phyloP scores from a whole-genome alignment of 1,140 invertebrate genomes.

The Globodera rostochiensis region DNA sequence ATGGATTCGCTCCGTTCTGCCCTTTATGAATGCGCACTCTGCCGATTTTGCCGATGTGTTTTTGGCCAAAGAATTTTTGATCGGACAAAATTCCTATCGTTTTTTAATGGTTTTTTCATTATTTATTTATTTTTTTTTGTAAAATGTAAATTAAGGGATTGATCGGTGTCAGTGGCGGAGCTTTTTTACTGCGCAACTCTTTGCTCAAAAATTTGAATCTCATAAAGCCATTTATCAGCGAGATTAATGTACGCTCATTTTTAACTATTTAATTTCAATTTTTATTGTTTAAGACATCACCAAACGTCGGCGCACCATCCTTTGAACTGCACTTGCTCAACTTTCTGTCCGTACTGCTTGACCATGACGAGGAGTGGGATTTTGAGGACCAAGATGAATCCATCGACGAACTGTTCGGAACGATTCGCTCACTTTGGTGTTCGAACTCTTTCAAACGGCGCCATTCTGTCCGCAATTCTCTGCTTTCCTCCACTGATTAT shows the following conservation, averaged over 20 bases:
- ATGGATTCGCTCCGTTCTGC: not conserved
- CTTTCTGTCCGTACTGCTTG: not conserved
- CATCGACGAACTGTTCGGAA: not conserved
- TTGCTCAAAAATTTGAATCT: not conserved
- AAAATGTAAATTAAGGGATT: not conserved
- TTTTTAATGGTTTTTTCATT: not conserved
- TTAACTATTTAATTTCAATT: not conserved
- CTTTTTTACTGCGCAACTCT: not conserved
- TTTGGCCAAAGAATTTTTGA: not conserved
- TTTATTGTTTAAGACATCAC: not conserved
- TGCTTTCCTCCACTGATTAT: not conserved
- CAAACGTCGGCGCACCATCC: not conserved
- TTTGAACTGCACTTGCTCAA: slow-evolving; percentile 1
- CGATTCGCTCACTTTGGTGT: not conserved
- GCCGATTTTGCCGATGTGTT: slow-evolving; percentile 4
- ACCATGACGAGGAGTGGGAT: not conserved
- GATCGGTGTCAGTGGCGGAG: not conserved
- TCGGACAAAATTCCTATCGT: not conserved
- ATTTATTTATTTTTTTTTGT: not conserved
- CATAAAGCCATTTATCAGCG: not conserved
- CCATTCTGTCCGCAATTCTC: not conserved
- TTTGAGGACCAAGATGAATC: not conserved
- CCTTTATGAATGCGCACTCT: not conserved
- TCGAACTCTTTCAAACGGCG: not conserved
- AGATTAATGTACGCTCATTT: not conserved